These are phyloP conservation scores for Sander lucioperca DNA, from an alignment of 2,113 vertebrate species.

Conservation along the genomic window DNA sequence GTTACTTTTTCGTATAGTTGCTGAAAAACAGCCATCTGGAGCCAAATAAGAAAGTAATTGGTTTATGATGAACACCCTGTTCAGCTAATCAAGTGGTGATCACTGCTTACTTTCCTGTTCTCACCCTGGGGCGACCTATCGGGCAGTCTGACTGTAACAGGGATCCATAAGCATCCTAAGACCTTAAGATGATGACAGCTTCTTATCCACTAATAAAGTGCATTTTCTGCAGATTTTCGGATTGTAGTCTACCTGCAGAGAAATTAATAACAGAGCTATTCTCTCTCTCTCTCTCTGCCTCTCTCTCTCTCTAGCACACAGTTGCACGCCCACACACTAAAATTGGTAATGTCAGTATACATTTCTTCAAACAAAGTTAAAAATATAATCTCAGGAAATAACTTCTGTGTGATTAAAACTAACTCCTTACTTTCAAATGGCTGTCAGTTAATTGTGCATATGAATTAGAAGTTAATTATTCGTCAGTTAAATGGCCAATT, in stretches of 20 bases:
- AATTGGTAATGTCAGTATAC: constrained; percentile 36
- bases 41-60: constrained; percentile 12
- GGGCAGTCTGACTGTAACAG: constrained; percentile 7
- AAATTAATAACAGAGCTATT: constrained; percentile 2
- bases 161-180: constrained; percentile 15
- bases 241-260: constrained; percentile 14
- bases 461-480: constrained; percentile 97
- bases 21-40: background rate
- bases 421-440: constrained; percentile 90
- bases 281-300: background rate
- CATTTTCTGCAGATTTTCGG: constrained; percentile 16
- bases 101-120: background rate
- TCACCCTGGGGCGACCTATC: background rate
- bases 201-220: constrained; percentile 6
- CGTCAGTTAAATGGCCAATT: constrained; percentile 97
- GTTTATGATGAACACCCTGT: background rate
- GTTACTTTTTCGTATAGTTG: background rate
- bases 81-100: constrained; percentile 22
- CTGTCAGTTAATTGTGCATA: constrained; percentile 98
- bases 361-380: constrained; percentile 61
- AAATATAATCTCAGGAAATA: constrained; percentile 71
- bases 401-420: constrained; percentile 88
- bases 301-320: background rate
- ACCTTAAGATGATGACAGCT: constrained; percentile 18
- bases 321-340: constrained; percentile 4